These are phyloP conservation scores for Mythimna albipuncta DNA, from an alignment of 2,888 invertebrate species.

Conservation along the genomic window DNA sequence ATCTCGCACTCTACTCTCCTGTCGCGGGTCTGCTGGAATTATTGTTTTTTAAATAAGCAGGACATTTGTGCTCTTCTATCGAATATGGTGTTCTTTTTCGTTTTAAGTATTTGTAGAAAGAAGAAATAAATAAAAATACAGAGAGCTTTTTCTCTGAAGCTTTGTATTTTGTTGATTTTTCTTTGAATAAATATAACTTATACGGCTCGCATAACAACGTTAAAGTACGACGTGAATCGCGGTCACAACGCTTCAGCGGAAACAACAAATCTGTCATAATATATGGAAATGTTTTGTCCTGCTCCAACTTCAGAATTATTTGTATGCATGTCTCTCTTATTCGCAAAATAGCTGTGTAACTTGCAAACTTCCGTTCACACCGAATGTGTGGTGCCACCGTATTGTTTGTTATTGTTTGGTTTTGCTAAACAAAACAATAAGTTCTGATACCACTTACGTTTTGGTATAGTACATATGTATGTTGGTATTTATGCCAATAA, in stretches of 20 bases:
- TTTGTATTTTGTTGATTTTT: neutral
- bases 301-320: constrained; percentile 7
- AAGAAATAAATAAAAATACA: no score
- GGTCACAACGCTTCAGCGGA: neutral
- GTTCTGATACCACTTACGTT: neutral
- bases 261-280: constrained; percentile 29
- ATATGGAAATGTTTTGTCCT: constrained; percentile 13
- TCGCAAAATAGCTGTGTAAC: constrained; percentile 13
- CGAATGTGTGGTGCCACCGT: constrained; percentile 1
- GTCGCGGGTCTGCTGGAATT: no score
- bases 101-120: no score
- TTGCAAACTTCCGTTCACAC: constrained; percentile 19
- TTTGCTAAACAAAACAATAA: constrained; percentile 29
- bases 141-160: neutral
- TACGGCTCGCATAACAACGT: neutral
- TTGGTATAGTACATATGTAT: neutral
- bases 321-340: constrained; percentile 15
- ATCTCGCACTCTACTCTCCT: no score
- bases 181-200: neutral
- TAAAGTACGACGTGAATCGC: neutral
- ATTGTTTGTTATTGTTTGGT: constrained; percentile 37
- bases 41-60: no score
- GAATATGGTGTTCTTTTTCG: no score
- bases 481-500: no score
- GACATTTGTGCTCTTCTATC: no score